Evolutionary conservation across 2,113 vertebrate genomes (phyloP), one percentile per base, ranked within the genome.

Genomic region (Phoenicopterus ruber): DNA sequence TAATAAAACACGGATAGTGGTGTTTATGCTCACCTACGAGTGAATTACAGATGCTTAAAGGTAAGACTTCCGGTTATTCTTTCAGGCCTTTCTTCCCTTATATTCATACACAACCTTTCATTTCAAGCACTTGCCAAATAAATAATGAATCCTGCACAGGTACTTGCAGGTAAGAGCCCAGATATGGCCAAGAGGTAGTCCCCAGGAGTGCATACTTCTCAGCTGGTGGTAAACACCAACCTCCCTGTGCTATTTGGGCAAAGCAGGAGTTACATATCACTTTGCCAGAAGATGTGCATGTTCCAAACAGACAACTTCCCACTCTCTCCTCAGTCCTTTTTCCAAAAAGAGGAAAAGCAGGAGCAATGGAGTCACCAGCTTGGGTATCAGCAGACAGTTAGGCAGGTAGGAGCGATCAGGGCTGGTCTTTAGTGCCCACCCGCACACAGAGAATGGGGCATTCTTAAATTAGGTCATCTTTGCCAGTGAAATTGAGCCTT

Each of bases 401-500:
- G 28, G 32, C 4, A 61, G 9, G 49, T 6, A 83, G 31, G 25
- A 82, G 54, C 5, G 2, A 6, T 49, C n/a, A 62, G 26, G 25
- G 34, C 13, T 83, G 50, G 11, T 57, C 28, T 50, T 79, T 7
- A 34, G 25, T 29, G 63, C 36, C 19, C 18, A 85, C 4, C 1
- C 2, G 0, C 20, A 12, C 24, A 42, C 7, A 40, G 26, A 57
- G 36, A 88, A 49, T 0, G 0, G 18, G 20, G 4, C 6, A n/a
- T 44, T 90, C 67, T 54, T 57, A 46, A 80, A 31, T 79, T 31
- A 80, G 57, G 29, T 36, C 32, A 54, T 40, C 31, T 79, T 62
- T 74, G 24, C 10, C 36, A 66, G 16, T 40, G 29, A 91, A 88
- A 44, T n/a, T 1, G 0, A 65, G 46, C n/a, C 20, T 82, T 82